Conservation (phyloP, 2,888 invertebrate species). For the Teinopalpus imperialis region DNA sequence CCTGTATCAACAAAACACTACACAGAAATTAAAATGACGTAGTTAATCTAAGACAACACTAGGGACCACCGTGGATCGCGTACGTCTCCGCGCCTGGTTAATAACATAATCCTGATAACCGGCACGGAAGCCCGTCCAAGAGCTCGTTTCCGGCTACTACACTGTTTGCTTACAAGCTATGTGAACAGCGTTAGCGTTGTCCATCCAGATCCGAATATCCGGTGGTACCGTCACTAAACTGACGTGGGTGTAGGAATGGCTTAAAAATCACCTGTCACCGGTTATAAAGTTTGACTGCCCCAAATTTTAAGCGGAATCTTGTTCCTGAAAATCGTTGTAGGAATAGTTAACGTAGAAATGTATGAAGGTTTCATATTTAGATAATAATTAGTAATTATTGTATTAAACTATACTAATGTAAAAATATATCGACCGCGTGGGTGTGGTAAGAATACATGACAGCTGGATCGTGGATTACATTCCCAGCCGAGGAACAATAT, state of each 20-base stretch:
- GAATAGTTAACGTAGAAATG: no score
- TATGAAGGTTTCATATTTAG: no score
- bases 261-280: constrained; percentile 15
- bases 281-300: not conserved
- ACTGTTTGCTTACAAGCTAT: constrained; percentile 30
- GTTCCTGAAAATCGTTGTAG: no score
- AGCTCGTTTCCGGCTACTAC: constrained; percentile 51
- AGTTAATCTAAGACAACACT: constrained; percentile 18
- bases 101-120: constrained; percentile 68
- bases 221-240: constrained; percentile 9
- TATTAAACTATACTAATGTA: no score
- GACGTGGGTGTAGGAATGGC: constrained; percentile 6
- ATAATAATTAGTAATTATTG: no score
- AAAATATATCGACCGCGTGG: no score
- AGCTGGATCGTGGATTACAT: no score
- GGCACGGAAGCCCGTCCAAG: constrained; percentile 57
- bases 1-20: constrained; percentile 10
- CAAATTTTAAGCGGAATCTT: no score
- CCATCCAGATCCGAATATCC: constrained; percentile 22
- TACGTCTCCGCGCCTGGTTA: constrained; percentile 51
- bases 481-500: no score
- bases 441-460: no score
- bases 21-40: constrained; percentile 10
- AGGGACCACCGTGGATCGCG: constrained; percentile 54
- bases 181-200: constrained; percentile 20